These are phyloP conservation scores for Trachurus trachurus DNA, from an alignment of 2,797 vertebrate genomes.

Conservation along the genomic window DNA sequence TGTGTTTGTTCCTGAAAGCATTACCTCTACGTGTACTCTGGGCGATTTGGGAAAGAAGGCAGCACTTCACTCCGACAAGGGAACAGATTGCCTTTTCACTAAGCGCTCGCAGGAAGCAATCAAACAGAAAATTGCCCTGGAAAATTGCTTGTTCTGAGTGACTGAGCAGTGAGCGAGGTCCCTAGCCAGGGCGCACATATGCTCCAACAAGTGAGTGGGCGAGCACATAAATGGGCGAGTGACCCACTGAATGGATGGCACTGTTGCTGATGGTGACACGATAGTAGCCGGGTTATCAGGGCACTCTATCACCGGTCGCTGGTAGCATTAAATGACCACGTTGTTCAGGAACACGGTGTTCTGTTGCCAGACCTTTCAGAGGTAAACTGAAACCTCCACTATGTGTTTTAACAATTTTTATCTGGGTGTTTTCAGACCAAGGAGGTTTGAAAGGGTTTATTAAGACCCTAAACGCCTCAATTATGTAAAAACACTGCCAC, in stretches of 20 bases:
- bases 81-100: conserved; percentile 83
- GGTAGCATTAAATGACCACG: conserved; percentile 57
- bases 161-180: conserved; percentile 65
- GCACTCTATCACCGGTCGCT: conserved; percentile 68
- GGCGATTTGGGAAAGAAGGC: conserved; percentile 46
- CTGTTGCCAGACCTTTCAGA: conserved; percentile 45
- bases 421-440: background rate
- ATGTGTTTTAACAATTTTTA: conserved; percentile 47
- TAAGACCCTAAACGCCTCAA: background rate
- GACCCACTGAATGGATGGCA: conserved; percentile 71
- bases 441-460: background rate
- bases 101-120: conserved; percentile 81
- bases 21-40: conserved; percentile 46
- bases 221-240: conserved; percentile 55
- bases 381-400: conserved; percentile 57
- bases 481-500: background rate
- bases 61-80: conserved; percentile 58
- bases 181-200: conserved; percentile 56
- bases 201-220: conserved; percentile 57
- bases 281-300: conserved; percentile 71
- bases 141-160: conserved; percentile 78
- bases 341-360: conserved; percentile 62
- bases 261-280: conserved; percentile 73
- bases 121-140: conserved; percentile 82
- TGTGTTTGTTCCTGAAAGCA: conserved; percentile 50